A percentile compares a stretch with the other conserved stretches of the same genome.
phyloP scores from a whole-genome alignment of 2,113 vertebrate genomes.

The Phainopepla nitens region DNA sequence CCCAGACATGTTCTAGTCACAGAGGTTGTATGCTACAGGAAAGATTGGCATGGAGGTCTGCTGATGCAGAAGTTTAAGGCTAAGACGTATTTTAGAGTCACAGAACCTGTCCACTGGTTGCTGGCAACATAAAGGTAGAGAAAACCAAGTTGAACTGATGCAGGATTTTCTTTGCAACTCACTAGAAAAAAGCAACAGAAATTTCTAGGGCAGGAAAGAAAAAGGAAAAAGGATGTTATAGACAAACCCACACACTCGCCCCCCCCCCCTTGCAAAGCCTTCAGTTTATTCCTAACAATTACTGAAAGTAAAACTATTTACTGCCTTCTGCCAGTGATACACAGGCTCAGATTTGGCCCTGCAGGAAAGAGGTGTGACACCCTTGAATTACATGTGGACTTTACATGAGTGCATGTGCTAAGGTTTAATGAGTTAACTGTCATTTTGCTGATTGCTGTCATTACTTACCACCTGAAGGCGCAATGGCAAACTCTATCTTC shows the following conservation, averaged over 20 bases:
- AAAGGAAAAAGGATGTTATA: neutral
- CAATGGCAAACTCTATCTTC: fast-evolving
- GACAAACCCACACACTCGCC: neutral
- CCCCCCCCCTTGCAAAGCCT: fast-evolving
- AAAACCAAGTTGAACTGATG: neutral
- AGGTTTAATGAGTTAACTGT: neutral
- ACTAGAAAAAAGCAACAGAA: neutral
- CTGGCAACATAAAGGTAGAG: neutral
- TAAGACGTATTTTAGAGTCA: neutral
- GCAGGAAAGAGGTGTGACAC: neutral
- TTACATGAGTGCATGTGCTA: fast-evolving
- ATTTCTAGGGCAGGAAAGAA: neutral
- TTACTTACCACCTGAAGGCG: neutral
- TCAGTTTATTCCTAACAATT: neutral
- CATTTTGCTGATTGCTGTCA: neutral
- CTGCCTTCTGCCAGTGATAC: neutral
- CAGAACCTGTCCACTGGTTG: neutral
- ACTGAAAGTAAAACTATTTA: neutral
- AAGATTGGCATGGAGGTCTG: neutral
- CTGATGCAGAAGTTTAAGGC: neutral
- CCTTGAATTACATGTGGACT: neutral
- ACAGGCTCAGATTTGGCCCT: neutral
- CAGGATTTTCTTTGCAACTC: neutral
- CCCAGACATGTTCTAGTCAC: neutral
- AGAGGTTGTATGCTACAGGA: neutral